phyloP scores from a whole-genome alignment of 2,113 vertebrate species.

The Corythornis vintsioides region DNA sequence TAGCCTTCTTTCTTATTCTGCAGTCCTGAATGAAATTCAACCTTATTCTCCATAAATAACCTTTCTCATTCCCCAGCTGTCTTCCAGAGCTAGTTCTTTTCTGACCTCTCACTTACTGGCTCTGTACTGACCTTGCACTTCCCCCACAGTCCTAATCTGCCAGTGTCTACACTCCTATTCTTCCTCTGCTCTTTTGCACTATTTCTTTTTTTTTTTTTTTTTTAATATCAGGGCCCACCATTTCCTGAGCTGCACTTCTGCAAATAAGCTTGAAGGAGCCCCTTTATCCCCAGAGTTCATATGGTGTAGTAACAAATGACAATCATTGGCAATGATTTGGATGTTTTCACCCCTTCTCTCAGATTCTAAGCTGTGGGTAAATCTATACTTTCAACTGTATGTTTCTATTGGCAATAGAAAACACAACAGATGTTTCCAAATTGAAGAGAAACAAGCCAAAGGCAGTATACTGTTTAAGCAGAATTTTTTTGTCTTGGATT shows the following conservation, averaged over 20 bases:
- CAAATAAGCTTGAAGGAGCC: neutral
- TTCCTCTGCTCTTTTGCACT: conserved; percentile 32
- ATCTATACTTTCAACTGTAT: neutral
- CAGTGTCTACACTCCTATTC: neutral
- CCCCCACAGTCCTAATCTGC: conserved; percentile 11
- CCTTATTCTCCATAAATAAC: conserved; percentile 52
- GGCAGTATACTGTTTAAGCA: neutral
- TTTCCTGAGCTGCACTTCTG: conserved; percentile 29
- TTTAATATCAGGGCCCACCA: neutral
- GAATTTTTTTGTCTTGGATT: neutral
- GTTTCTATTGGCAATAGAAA: neutral
- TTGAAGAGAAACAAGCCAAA: neutral
- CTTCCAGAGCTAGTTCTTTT: conserved; percentile 7
- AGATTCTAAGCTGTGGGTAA: neutral
- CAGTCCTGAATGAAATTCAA: conserved; percentile 38
- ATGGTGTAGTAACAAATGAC: neutral
- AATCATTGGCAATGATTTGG: neutral
- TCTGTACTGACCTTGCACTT: conserved; percentile 43
- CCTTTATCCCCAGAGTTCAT: neutral
- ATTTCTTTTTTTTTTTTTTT: neutral
- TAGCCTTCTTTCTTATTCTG: conserved; percentile 12
- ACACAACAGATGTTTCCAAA: neutral
- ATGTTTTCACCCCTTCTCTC: neutral
- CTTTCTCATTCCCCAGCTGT: conserved; percentile 38
- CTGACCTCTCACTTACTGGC: conserved; percentile 49